Evolutionary conservation across 1,140 invertebrate genomes (phyloP).

Genomic region (Reticulitermes speratus): DNA sequence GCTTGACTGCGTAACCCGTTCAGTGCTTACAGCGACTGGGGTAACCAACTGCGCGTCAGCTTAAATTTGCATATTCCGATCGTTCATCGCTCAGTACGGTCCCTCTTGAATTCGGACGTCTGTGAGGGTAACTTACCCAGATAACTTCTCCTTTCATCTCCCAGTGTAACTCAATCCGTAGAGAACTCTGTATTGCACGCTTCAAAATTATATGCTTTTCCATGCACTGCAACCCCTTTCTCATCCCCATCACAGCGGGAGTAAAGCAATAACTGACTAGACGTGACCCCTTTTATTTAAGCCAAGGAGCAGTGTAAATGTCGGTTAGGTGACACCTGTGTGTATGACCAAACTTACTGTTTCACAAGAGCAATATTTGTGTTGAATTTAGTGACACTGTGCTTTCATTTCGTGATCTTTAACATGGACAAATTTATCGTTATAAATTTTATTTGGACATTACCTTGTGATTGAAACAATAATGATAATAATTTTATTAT

Average conservation of each 20-base stretch:
- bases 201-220: neutral
- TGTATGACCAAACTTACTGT: too few species aligned
- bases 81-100: neutral
- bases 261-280: too few species aligned
- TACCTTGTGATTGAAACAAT: too few species aligned
- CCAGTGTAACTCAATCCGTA: neutral
- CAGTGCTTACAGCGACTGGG: neutral
- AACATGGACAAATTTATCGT: too few species aligned
- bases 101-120: neutral
- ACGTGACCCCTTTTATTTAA: too few species aligned
- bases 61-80: neutral
- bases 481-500: too few species aligned
- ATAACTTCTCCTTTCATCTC: neutral
- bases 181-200: neutral
- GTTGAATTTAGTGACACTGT: too few species aligned
- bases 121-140: neutral
- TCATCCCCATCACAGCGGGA: neutral
- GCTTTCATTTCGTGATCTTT: too few species aligned
- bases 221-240: neutral
- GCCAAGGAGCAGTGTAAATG: too few species aligned
- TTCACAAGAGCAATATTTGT: too few species aligned
- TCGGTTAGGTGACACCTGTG: too few species aligned
- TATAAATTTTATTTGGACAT: too few species aligned
- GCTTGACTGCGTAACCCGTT: neutral
- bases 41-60: neutral